phyloP scores from a whole-genome alignment of 2,888 invertebrate genomes.

The Cloeon dipterum region DNA sequence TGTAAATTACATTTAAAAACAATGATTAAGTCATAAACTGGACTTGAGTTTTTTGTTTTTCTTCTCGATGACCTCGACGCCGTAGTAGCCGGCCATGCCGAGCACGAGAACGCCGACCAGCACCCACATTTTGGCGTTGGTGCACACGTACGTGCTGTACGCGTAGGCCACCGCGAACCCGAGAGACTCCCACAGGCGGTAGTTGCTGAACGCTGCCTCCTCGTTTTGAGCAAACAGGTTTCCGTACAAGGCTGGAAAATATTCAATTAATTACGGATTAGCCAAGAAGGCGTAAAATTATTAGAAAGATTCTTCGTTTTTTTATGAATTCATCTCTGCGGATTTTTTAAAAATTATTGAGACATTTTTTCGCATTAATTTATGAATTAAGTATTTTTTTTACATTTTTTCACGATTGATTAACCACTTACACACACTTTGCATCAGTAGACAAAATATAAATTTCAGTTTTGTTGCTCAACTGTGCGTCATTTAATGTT shows the following conservation, averaged over 20 bases:
- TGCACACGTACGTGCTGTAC: conserved; percentile 68
- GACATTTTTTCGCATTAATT: no score
- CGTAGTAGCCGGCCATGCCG: conserved; percentile 53
- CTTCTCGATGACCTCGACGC: conserved; percentile 40
- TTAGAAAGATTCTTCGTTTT: no score
- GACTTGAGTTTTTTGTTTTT: neutral
- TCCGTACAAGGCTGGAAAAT: conserved; percentile 60
- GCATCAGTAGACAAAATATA: no score
- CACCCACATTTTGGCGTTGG: conserved; percentile 66
- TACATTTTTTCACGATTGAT: no score
- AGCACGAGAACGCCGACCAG: conserved; percentile 50
- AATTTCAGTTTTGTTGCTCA: no score
- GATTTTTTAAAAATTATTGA: no score
- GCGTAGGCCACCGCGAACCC: conserved; percentile 81
- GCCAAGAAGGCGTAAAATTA: no score
- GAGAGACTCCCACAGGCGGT: conserved; percentile 69
- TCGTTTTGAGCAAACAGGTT: conserved; percentile 70
- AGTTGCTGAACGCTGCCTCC: conserved; percentile 81
- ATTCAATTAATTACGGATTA: no score
- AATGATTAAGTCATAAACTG: neutral
- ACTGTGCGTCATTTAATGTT: no score
- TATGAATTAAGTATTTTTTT: no score
- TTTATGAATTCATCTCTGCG: no score
- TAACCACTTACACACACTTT: no score
- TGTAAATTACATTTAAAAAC: neutral